Conservation (phyloP, 2,797 vertebrate species). For the Helarctos malayanus region DNA sequence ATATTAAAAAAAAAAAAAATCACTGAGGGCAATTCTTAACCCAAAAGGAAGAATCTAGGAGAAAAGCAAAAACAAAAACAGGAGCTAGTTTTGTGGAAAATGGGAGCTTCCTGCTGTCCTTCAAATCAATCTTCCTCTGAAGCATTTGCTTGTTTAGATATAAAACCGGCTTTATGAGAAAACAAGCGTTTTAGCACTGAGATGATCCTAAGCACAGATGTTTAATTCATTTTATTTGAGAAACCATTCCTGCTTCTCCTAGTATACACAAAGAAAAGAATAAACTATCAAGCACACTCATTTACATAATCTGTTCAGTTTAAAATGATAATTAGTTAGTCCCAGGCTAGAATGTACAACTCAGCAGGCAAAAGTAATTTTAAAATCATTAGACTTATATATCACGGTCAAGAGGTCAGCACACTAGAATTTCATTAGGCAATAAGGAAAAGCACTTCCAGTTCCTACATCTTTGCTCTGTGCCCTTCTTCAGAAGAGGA, state of each 20-base stretch:
- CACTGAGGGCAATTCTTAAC: not conserved
- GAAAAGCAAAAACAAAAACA: not conserved
- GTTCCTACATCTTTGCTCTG: slow-evolving; percentile 58
- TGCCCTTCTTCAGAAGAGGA: slow-evolving; percentile 63
- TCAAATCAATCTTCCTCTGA: not conserved
- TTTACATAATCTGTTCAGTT: slow-evolving; percentile 80
- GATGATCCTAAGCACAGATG: slow-evolving; percentile 42
- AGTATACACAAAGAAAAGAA: slow-evolving; percentile 42
- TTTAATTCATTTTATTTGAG: slow-evolving; percentile 70
- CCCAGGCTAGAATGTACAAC: slow-evolving; percentile 75
- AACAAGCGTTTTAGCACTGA: slow-evolving; percentile 53
- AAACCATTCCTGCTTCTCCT: slow-evolving; percentile 32
- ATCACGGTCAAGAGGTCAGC: slow-evolving; percentile 79
- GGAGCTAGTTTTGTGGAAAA: not conserved
- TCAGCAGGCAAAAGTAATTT: slow-evolving; percentile 84
- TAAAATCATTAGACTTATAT: slow-evolving; percentile 80
- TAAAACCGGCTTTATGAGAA: slow-evolving; percentile 50
- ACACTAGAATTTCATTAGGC: slow-evolving; percentile 75
- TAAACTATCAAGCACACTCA: slow-evolving; percentile 61
- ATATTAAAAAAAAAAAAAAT: not conserved
- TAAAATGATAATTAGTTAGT: slow-evolving; percentile 83
- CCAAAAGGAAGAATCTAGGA: not conserved
- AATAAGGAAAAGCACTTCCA: slow-evolving; percentile 64
- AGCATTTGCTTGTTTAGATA: slow-evolving; percentile 18
- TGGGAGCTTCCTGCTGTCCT: not conserved